Percentiles rank a stretch among this genome's conserved stretches.
These are phyloP conservation scores for Drosophila phalerata DNA, from an alignment of 2,888 invertebrate genomes.

Conservation along the genomic window DNA sequence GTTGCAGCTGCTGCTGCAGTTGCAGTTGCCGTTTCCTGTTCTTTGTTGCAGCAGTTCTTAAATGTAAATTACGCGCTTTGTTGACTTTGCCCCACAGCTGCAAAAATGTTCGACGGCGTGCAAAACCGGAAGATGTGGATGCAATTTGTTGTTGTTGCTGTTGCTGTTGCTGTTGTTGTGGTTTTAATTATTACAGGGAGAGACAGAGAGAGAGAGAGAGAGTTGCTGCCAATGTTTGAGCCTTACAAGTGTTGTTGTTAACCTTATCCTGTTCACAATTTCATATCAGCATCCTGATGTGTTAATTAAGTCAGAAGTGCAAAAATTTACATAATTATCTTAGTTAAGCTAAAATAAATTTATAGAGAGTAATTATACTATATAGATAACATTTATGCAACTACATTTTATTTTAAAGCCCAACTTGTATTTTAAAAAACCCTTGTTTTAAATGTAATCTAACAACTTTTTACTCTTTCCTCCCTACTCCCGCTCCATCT, in stretches of 20 bases:
- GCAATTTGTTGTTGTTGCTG: slow-evolving; percentile 11
- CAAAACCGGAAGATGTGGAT: slow-evolving; percentile 26
- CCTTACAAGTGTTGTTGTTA: slow-evolving; percentile 17
- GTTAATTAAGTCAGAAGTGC: neutral
- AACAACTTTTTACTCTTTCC: no score
- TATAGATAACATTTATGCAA: no score
- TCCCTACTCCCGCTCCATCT: neutral
- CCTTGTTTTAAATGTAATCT: no score
- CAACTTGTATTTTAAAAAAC: no score
- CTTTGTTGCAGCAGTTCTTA: slow-evolving; percentile 75
- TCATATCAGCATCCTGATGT: neutral
- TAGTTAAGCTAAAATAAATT: no score
- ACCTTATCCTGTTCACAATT: slow-evolving; percentile 17
- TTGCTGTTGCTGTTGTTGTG: slow-evolving; percentile 7
- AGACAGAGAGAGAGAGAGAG: neutral
- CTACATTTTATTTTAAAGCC: no score
- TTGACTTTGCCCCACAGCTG: slow-evolving; percentile 67
- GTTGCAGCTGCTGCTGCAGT: slow-evolving; percentile 34
- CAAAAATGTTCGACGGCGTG: slow-evolving; percentile 15
- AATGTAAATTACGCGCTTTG: slow-evolving; percentile 79
- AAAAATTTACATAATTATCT: neutral
- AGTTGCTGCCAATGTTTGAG: slow-evolving; percentile 28
- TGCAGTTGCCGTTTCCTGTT: slow-evolving; percentile 64
- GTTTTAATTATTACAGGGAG: slow-evolving; percentile 33
- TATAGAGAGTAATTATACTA: no score